These are phyloP conservation scores for Aphis craccivora DNA, from an alignment of 1,140 invertebrate genomes.

Conservation along the genomic window DNA sequence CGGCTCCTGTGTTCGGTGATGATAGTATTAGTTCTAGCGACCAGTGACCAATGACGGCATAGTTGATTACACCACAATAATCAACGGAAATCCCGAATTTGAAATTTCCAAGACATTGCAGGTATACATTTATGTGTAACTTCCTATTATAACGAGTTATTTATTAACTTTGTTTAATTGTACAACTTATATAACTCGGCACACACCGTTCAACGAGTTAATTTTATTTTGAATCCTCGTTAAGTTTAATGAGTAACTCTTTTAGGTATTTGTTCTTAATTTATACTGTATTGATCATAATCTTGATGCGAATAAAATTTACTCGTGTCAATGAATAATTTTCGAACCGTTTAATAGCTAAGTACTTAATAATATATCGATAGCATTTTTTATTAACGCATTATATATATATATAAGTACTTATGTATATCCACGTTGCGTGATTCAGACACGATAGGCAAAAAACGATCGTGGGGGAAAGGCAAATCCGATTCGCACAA, in stretches of 20 bases:
- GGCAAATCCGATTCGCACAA: neutral
- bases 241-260: neutral
- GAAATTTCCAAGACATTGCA: neutral
- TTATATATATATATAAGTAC: neutral
- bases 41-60: neutral
- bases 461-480: neutral
- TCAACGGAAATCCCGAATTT: neutral
- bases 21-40: neutral
- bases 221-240: neutral
- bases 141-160: neutral
- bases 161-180: neutral
- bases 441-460: neutral
- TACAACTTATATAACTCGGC: neutral
- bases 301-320: neutral
- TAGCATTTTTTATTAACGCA: neutral
- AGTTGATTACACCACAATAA: slow-evolving; percentile 10
- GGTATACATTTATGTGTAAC: neutral
- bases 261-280: neutral
- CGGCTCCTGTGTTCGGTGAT: neutral
- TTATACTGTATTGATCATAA: neutral
- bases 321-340: neutral
- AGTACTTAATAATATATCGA: too few species aligned
- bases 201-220: neutral
- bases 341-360: neutral
- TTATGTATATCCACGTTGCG: too few species aligned